Conservation (phyloP, 1,140 invertebrate genomes). For the Diorhabda sublineata region DNA sequence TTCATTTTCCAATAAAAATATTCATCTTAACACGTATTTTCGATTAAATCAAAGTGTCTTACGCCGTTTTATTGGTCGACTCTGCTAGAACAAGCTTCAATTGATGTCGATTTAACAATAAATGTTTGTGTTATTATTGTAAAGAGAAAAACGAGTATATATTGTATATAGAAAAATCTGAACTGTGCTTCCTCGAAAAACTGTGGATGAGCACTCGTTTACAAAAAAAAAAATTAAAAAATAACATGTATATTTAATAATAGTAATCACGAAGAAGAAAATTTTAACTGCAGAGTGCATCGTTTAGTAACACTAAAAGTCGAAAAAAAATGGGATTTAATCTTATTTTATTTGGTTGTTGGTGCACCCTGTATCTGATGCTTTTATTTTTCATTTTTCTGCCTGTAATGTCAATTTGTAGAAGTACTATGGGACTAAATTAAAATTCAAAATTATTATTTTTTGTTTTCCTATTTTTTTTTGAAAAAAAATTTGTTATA, state of each 20-base stretch:
- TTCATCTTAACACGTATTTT: too few species aligned
- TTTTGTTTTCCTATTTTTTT: constrained; percentile 20
- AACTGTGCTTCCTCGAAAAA: constrained; percentile 30
- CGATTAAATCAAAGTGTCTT: too few species aligned
- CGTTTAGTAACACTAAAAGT: background rate
- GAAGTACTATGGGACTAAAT: constrained; percentile 5
- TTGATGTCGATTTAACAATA: too few species aligned
- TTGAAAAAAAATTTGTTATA: constrained; percentile 13
- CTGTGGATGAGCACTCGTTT: constrained; percentile 24
- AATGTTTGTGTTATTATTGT: too few species aligned
- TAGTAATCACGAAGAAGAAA: background rate
- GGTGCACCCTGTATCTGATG: background rate
- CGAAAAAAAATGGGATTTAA: background rate
- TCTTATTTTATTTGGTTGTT: background rate
- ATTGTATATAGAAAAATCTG: constrained; percentile 26
- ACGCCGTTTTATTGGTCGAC: too few species aligned
- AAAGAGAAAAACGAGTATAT: background rate
- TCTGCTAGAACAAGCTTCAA: too few species aligned
- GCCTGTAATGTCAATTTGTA: constrained; percentile 10
- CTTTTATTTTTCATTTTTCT: constrained; percentile 1
- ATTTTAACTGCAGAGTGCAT: background rate
- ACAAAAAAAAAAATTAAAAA: too few species aligned
- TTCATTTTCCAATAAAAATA: too few species aligned
- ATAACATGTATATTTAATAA: background rate
- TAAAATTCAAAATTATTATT: constrained; percentile 14